Evolutionary conservation across 2,888 invertebrate genomes (phyloP).

Genomic region (Nowickia ferox): DNA sequence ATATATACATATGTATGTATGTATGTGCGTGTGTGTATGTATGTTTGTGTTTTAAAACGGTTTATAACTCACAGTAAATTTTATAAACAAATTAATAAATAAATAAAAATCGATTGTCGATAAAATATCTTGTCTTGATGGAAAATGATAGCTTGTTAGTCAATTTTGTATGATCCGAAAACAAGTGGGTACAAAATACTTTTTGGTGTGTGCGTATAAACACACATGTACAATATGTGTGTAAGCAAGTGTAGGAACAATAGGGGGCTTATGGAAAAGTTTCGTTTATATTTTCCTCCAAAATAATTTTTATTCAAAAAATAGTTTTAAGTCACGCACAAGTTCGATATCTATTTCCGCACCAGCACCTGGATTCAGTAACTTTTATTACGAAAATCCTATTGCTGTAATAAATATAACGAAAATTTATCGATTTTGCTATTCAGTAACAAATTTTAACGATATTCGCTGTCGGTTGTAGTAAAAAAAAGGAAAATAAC

Average conservation of each 20-base stretch:
- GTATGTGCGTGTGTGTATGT: background rate
- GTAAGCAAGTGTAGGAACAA: background rate
- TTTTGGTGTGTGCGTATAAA: background rate
- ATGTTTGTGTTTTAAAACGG: conserved; percentile 35
- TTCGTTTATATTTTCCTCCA: too few species aligned
- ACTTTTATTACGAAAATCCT: too few species aligned
- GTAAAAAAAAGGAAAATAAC: too few species aligned
- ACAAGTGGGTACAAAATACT: background rate
- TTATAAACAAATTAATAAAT: conserved; percentile 41
- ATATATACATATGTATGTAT: background rate
- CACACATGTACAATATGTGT: background rate
- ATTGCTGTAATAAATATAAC: too few species aligned
- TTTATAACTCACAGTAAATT: conserved; percentile 58
- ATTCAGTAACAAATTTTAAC: too few species aligned
- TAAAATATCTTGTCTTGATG: conserved; percentile 71
- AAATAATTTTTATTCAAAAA: background rate
- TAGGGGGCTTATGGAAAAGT: background rate
- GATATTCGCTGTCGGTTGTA: too few species aligned
- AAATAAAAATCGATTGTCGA: conserved; percentile 66
- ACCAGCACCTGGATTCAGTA: too few species aligned
- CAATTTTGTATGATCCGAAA: conserved; percentile 22
- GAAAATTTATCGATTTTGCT: too few species aligned
- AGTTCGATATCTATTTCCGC: too few species aligned
- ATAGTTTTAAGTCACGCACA: too few species aligned
- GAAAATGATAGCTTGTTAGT: conserved; percentile 59